Evolutionary conservation across 92 coral and sea anemone species (phyloP).

Genomic region (Paragorgia papillata): DNA sequence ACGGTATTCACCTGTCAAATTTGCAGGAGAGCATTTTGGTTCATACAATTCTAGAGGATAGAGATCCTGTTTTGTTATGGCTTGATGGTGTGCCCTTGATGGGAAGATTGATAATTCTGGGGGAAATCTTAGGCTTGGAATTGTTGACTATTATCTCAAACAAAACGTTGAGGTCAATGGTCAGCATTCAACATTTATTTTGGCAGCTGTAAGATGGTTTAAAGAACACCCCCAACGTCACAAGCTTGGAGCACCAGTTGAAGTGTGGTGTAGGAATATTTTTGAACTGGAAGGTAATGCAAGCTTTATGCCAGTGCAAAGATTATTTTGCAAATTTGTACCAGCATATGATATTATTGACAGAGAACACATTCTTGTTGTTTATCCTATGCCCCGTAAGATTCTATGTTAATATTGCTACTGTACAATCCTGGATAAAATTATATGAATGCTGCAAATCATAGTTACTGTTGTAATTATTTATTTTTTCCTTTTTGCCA

Average conservation of each 20-base stretch:
- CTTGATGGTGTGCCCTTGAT: conserved; percentile 35
- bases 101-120: conserved; percentile 36
- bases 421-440: too few species aligned
- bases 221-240: conserved; percentile 25
- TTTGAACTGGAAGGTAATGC: conserved; percentile 49
- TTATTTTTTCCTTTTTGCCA: too few species aligned
- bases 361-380: conserved; percentile 41
- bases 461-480: too few species aligned
- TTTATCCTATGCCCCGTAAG: conserved; percentile 42
- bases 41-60: conserved; percentile 8
- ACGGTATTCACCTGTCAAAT: background rate
- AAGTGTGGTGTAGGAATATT: conserved; percentile 44
- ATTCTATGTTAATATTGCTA: conserved; percentile 46
- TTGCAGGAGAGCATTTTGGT: conserved; percentile 25
- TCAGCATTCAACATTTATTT: conserved; percentile 18
- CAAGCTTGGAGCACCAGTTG: conserved; percentile 36
- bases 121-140: conserved; percentile 23
- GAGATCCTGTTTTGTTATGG: conserved; percentile 15
- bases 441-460: too few species aligned
- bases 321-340: conserved; percentile 33
- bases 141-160: conserved; percentile 24
- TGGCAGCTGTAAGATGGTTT: conserved; percentile 51
- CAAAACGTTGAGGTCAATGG: conserved; percentile 39
- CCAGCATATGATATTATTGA: conserved; percentile 45
- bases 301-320: conserved; percentile 44